Evolutionary conservation across 2,113 vertebrate species (phyloP), one percentile per base, ranked within the genome.

Genomic region (Natator depressus): DNA sequence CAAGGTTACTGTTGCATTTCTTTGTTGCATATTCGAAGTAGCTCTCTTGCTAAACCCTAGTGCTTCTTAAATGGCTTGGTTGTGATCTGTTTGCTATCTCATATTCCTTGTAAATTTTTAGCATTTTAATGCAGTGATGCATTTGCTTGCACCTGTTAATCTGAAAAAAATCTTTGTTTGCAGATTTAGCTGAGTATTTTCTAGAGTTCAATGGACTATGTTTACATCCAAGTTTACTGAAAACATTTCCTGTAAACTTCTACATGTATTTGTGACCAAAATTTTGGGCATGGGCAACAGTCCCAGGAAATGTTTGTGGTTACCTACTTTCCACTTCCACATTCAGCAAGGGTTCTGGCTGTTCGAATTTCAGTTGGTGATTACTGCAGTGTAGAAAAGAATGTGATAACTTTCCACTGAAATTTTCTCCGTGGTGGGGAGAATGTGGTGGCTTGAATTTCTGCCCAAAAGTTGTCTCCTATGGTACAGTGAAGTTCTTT

Each of bases 321-420:
- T 93, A 12, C 54, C 88, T 91, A 88, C 82, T 96, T 96, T 91
- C 62, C 80, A 62, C 94, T 94, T 90, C 93, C 96, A 80, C 76
- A 25, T 90, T 84, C 78, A 17, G 1, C 35, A 29, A 65, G 10
- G 72, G 22, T 78, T 91, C 90, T 78, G 78, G 91, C 46, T 89
- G 47, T 85, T 94, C 87, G n/a, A 80, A 35, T 83, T n/a, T 94
- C 91, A 10, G 42, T 81, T 90, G 81, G 24, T 82, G 91, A 54
- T 27, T 91, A 53, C 85, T 93, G 69, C 93, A 97, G 84, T 35
- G 31, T 35, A 65, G 88, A 95, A 93, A 96, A 94, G 62, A 96
- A 93, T 85, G 62, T 82, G 75, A 35, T 91, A 92, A 95, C 90
- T 97, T 82, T 82, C 96, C 94, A 87, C 91, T 89, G 46, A 65